Evolutionary conservation across 2,888 invertebrate species (phyloP).

Genomic region (Hipparchia sbordonii): DNA sequence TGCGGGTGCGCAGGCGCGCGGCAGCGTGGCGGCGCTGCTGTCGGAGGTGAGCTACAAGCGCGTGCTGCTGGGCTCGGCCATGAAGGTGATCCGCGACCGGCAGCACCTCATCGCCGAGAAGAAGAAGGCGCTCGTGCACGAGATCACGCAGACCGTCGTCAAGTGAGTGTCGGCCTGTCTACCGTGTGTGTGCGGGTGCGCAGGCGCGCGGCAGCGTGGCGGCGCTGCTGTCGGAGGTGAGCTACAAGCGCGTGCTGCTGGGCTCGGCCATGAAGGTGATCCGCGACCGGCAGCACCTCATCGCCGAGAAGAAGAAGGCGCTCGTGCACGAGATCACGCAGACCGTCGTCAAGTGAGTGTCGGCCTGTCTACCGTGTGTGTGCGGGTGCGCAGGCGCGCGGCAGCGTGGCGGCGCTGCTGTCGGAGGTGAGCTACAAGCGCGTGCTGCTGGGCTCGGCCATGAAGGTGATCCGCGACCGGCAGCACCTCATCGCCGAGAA

Average conservation of each 20-base stretch:
- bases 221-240: constrained; percentile 76
- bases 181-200: neutral
- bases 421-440: constrained; percentile 87
- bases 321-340: constrained; percentile 94
- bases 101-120: constrained; percentile 93
- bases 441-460: constrained; percentile 88
- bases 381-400: constrained; percentile 65
- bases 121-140: constrained; percentile 92
- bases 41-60: constrained; percentile 87
- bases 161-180: constrained; percentile 79
- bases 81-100: constrained; percentile 88
- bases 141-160: constrained; percentile 93
- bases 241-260: constrained; percentile 89
- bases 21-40: constrained; percentile 66
- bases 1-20: constrained; percentile 65
- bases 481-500: constrained; percentile 93
- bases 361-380: too few species aligned
- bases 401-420: constrained; percentile 66
- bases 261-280: constrained; percentile 91
- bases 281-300: constrained; percentile 87
- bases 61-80: constrained; percentile 88
- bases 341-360: constrained; percentile 89
- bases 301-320: constrained; percentile 92
- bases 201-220: constrained; percentile 75
- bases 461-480: constrained; percentile 92